Evolutionary conservation across 2,113 vertebrate genomes (phyloP).

Genomic region (Paradisaea rubra): DNA sequence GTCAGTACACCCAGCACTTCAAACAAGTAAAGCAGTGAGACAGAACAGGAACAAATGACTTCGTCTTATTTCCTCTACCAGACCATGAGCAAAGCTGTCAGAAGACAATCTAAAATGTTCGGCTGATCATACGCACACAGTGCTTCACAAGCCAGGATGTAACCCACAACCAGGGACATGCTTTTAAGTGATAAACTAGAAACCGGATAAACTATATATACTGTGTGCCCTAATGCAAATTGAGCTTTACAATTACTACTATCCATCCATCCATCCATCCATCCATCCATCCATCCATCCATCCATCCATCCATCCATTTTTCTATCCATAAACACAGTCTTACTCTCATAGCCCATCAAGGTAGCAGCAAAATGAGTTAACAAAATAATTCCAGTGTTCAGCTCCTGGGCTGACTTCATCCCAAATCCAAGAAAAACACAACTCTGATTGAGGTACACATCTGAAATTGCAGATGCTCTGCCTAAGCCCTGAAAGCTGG

Average conservation of each 20-base stretch:
- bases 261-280: too few relatives aligned
- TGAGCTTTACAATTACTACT: neutral
- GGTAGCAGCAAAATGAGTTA: neutral
- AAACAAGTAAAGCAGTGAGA: neutral
- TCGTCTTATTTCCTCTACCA: neutral
- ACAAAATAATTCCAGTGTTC: neutral
- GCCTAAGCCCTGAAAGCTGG: neutral
- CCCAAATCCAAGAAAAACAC: neutral
- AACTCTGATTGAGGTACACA: neutral
- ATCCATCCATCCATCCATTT: neutral
- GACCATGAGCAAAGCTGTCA: neutral
- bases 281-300: neutral
- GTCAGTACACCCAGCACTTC: neutral
- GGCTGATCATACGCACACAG: neutral
- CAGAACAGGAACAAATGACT: neutral
- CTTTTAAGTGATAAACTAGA: neutral
- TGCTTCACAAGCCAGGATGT: neutral
- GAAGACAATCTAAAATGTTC: neutral
- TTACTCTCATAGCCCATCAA: neutral
- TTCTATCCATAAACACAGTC: neutral
- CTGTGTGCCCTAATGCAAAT: neutral
- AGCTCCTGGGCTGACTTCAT: neutral
- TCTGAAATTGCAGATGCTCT: neutral
- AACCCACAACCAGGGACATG: neutral
- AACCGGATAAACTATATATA: neutral